A percentile compares a stretch with the other conserved stretches of the same genome.
Evolutionary conservation across 2,888 invertebrate genomes (phyloP).

Genomic region (Spisula solida): DNA sequence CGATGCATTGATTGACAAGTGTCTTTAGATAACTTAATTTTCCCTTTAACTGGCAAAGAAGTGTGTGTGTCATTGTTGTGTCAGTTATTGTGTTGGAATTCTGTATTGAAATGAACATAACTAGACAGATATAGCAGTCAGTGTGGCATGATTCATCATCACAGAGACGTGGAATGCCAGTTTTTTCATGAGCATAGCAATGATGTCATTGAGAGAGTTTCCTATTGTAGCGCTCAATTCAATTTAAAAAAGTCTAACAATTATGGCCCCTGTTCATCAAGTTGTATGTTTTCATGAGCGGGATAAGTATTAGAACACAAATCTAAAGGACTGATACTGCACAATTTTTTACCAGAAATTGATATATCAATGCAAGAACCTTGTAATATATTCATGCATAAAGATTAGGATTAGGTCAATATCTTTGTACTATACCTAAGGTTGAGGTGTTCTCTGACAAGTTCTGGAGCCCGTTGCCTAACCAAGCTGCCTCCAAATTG

Average conservation of each 20-base stretch:
- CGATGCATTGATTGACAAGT: constrained; percentile 48
- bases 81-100: constrained; percentile 25
- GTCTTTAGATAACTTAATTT: constrained; percentile 46
- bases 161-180: background rate
- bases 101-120: constrained; percentile 17
- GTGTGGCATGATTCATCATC: background rate
- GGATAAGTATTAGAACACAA: too few species aligned
- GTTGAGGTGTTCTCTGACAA: background rate
- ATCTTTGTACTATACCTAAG: too few species aligned
- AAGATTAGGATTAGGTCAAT: too few species aligned
- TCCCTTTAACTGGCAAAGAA: constrained; percentile 15
- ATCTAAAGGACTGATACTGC: too few species aligned
- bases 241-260: background rate
- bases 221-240: background rate
- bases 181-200: background rate
- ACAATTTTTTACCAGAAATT: too few species aligned
- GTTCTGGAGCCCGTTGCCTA: too few species aligned
- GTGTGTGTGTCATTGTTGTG: background rate
- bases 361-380: too few species aligned
- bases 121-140: background rate
- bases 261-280: too few species aligned
- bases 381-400: too few species aligned
- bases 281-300: too few species aligned
- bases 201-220: background rate
- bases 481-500: too few species aligned